These are phyloP conservation scores for Heliocidaris erythrogramma DNA, from an alignment of 35 echinoderm and acorn worm species.

Conservation along the genomic window DNA sequence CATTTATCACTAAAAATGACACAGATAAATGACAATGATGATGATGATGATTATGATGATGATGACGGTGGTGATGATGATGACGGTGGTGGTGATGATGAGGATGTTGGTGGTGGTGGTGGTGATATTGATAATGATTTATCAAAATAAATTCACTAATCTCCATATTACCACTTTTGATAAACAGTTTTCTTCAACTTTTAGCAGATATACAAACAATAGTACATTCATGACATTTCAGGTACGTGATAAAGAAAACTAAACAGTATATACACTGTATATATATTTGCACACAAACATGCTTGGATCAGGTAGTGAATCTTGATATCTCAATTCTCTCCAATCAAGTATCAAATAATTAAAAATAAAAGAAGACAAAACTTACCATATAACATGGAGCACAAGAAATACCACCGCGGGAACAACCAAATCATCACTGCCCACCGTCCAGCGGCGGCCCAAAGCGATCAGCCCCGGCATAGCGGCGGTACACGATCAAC, in stretches of 20 bases:
- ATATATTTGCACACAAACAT: too few species aligned
- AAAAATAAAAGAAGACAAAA: not conserved
- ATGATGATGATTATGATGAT: too few species aligned
- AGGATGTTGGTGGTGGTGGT: not conserved
- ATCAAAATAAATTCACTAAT: not conserved
- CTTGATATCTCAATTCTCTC: not conserved
- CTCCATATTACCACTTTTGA: too few species aligned
- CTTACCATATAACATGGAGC: constrained; percentile 81
- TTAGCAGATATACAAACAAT: too few species aligned
- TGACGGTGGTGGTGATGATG: constrained; percentile 28
- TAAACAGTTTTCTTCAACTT: too few species aligned
- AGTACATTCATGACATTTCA: too few species aligned
- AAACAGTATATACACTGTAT: too few species aligned
- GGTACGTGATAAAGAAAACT: too few species aligned
- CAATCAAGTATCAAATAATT: not conserved
- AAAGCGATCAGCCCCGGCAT: constrained; percentile 92
- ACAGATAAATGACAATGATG: too few species aligned
- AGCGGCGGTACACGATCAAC: not conserved
- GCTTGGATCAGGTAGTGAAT: too few species aligned
- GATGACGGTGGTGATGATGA: not conserved
- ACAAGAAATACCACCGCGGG: constrained; percentile 66
- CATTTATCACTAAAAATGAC: too few species aligned
- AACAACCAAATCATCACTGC: constrained; percentile 91
- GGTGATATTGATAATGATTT: not conserved
- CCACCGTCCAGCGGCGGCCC: constrained; percentile 85